Base-by-base conservation (phyloP, 2,888 invertebrate species). In the Heteromurus nitidus region DNA sequence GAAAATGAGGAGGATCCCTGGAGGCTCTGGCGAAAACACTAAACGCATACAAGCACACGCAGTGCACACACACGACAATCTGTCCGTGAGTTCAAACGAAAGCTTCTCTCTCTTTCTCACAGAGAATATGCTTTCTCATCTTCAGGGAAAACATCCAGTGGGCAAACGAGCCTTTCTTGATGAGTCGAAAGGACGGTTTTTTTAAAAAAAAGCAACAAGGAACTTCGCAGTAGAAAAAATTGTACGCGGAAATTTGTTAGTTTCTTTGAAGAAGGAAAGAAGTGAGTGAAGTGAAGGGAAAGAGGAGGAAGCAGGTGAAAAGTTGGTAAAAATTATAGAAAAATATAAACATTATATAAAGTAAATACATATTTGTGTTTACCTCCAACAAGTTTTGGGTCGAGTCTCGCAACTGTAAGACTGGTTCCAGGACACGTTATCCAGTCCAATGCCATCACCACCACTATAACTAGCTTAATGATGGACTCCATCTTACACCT, bases 331-430 rank as follows among this genome's bases (percentile, higher is more conserved):
- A n/a, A n/a, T n/a, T n/a, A n/a, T n/a, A n/a, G n/a, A n/a, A n/a
- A n/a, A n/a, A n/a, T n/a, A n/a, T n/a, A n/a, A n/a, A n/a, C n/a
- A n/a, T n/a, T n/a, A n/a, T n/a, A n/a, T n/a, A n/a, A n/a, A n/a
- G n/a, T 60, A 72, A 60, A 72, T 72, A 44, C 50, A 36, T 28
- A 28, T 65, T 31, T n/a, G 22, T 47, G 9, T 50, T 28, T 77
- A 77, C 77, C 77, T 77, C 70, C 62, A 64, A 77, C 77, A 36
- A 70, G 50, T 53, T 70, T 70, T 31, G 77, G 69, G 36, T 77
- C 77, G 64, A 77, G 62, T 16, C 77, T 69, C 1, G 77, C 77
- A 42, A 77, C 77, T 11, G 77, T 77, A 36, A 77, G 69, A 26
- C 69, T 55, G 24, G 62, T 42, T 70, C 77, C 77, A 31, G 77